These are phyloP conservation scores for Heliocidaris erythrogramma DNA, from an alignment of 35 echinoderm and acorn worm genomes.

Conservation along the genomic window DNA sequence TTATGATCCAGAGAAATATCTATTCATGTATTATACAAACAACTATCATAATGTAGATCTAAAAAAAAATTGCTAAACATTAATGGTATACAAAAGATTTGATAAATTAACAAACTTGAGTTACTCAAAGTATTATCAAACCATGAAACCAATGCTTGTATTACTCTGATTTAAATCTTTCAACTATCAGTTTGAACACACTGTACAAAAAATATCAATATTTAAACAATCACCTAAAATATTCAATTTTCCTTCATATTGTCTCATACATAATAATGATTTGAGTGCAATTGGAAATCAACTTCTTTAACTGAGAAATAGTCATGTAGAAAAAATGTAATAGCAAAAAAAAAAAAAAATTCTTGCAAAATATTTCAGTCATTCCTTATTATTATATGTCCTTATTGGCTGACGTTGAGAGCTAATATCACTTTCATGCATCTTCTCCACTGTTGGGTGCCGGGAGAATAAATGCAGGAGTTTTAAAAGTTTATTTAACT, in stretches of 20 bases:
- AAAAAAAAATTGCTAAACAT: background rate
- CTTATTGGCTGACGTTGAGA: background rate
- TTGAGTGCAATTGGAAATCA: background rate
- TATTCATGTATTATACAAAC: background rate
- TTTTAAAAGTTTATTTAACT: too few relatives aligned
- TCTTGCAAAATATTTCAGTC: background rate
- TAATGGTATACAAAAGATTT: background rate
- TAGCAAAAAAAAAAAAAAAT: background rate
- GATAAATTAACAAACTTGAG: background rate
- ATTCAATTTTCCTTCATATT: background rate
- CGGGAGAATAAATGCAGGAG: too few relatives aligned
- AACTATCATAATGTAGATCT: background rate
- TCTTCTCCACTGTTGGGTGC: too few relatives aligned
- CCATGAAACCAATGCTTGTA: background rate
- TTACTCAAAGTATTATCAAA: background rate
- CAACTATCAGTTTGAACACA: too few relatives aligned
- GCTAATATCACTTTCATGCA: too few relatives aligned
- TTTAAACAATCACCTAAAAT: too few relatives aligned
- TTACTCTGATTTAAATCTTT: background rate
- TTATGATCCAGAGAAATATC: background rate
- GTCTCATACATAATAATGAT: background rate
- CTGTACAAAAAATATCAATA: too few relatives aligned
- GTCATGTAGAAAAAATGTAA: background rate
- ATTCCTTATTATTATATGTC: background rate
- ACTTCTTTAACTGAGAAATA: too few relatives aligned